phyloP scores from a whole-genome alignment of 37 sponge, comb jelly and placozoan genomes.

The Aphrocallistes beatrix region DNA sequence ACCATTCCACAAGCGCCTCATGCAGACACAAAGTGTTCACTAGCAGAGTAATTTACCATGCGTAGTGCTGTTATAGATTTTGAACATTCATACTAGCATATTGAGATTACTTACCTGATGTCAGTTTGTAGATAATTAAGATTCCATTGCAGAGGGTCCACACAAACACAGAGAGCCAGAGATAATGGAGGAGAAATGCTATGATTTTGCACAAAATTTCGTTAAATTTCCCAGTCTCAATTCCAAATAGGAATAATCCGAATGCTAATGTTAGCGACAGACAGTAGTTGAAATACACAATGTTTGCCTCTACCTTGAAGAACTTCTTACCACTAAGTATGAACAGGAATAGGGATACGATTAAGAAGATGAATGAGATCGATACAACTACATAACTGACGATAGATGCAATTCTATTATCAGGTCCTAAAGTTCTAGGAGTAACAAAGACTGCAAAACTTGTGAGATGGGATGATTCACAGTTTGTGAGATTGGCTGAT shows the following conservation, averaged over 20 bases:
- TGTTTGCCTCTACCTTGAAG: neutral
- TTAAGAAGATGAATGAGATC: neutral
- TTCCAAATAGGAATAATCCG: constrained; percentile 12
- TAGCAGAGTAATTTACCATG: too few relatives aligned
- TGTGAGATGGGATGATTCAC: neutral
- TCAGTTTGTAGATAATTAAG: neutral
- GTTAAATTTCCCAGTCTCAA: neutral
- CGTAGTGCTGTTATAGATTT: too few relatives aligned
- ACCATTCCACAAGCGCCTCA: too few relatives aligned
- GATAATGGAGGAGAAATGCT: neutral
- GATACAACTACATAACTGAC: neutral
- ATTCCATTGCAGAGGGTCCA: constrained; percentile 17
- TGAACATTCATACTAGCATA: too few relatives aligned
- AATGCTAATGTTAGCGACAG: neutral
- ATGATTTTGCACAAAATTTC: neutral
- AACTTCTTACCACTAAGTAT: neutral
- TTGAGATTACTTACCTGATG: neutral
- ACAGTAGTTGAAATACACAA: neutral
- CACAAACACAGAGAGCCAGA: neutral
- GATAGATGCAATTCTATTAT: neutral
- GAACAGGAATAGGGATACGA: neutral
- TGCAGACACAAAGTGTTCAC: too few relatives aligned
- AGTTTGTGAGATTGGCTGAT: neutral
- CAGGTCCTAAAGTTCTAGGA: neutral
- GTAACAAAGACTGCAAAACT: constrained; percentile 4